Conservation (phyloP, 2,113 vertebrate species). For the Melanerpes formicivorus region DNA sequence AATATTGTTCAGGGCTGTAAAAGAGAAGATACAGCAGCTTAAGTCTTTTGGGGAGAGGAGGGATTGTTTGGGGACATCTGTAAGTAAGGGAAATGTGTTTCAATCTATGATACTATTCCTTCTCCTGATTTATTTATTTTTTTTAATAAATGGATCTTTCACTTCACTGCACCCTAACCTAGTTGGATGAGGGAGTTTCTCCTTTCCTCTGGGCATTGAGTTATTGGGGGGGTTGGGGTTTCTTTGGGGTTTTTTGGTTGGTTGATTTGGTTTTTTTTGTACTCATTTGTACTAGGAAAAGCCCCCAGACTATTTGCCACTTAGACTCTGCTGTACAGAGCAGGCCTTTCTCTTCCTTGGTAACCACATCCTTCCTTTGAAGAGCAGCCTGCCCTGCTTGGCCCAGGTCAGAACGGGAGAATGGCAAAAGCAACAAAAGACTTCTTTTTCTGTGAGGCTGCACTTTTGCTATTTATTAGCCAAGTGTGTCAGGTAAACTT, state of each 20-base stretch:
- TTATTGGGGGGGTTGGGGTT: not conserved
- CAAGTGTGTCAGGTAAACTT: not conserved
- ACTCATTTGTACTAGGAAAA: not conserved
- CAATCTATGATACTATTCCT: not conserved
- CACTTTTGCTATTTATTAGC: not conserved
- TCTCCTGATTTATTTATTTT: not conserved
- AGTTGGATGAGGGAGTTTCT: not conserved
- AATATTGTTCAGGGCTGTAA: not conserved
- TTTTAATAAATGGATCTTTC: not conserved
- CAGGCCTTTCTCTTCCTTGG: not conserved
- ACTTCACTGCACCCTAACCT: not conserved
- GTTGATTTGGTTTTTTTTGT: not conserved
- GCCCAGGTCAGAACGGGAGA: not conserved
- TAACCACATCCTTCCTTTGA: not conserved
- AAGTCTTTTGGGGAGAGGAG: not conserved
- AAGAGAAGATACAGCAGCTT: not conserved
- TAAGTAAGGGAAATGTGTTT: not conserved
- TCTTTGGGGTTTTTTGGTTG: not conserved
- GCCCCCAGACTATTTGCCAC: not conserved
- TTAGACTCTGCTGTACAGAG: not conserved
- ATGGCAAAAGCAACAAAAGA: not conserved
- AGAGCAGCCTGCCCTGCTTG: not conserved
- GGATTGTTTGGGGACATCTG: not conserved
- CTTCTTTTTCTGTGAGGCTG: not conserved
- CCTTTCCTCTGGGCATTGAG: not conserved